Evolutionary conservation across 2,113 vertebrate genomes (phyloP).

Genomic region (Malurus alboscapulatus): DNA sequence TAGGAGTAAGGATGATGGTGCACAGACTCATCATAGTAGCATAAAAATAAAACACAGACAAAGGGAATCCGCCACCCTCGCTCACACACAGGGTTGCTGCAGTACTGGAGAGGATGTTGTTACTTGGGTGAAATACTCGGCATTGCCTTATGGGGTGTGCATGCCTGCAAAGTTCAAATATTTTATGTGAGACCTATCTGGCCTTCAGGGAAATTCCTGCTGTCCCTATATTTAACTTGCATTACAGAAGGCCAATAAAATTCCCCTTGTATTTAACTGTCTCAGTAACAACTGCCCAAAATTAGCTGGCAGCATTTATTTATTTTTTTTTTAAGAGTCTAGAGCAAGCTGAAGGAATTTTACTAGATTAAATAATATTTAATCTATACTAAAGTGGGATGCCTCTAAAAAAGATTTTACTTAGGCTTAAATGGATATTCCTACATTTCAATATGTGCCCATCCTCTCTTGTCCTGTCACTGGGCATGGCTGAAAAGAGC

Average conservation of each 20-base stretch:
- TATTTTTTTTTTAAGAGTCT: background rate
- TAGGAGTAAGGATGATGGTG: background rate
- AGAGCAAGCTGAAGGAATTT: background rate
- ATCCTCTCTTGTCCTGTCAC: background rate
- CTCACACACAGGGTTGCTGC: background rate
- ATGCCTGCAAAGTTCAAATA: conserved; percentile 50
- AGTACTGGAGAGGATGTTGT: background rate
- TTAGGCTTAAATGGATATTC: background rate
- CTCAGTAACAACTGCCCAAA: conserved; percentile 12
- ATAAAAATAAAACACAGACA: background rate
- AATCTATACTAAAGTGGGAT: background rate
- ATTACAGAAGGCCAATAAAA: conserved; percentile 26
- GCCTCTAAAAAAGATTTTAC: background rate
- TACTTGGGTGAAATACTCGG: background rate
- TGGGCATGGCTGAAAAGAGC: background rate
- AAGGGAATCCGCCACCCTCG: background rate
- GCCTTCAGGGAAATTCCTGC: conserved; percentile 58
- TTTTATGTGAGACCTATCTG: conserved; percentile 50
- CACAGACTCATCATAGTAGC: background rate
- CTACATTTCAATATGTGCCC: background rate
- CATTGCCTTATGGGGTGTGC: conserved; percentile 32
- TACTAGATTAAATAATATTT: background rate
- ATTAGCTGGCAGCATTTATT: background rate
- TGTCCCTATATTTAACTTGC: conserved; percentile 62
- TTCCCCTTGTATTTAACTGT: conserved; percentile 37